Base-by-base conservation (phyloP, 2,797 vertebrate genomes). In the Etheostoma perlongum region DNA sequence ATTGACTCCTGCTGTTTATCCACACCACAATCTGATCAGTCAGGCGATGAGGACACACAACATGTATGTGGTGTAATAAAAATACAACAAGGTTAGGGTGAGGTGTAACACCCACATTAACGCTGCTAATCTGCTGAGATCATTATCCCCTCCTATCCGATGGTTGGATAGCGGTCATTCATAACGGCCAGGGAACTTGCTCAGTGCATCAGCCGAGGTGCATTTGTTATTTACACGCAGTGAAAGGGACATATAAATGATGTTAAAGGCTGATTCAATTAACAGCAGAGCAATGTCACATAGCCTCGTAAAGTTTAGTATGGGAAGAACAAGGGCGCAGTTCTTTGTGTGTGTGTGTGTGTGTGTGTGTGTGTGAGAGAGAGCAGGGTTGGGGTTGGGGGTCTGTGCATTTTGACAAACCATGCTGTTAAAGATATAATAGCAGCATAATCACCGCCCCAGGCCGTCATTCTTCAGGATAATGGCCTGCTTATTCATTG, bases 391-490 rank as follows among this genome's bases (percentile, higher is more conserved):
- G 72, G 59, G 70, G 79, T 69, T 71, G 74, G 82, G 85, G 81
- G 92, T 95, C 93, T 94, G 93, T 95, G 94, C 93, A 79, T 91
- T 96, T 96, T 97, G 96, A 96, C 96, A 97, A 97, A 96, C 95
- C 95, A 94, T 88, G 93, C 95, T 97, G 95, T 96, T 97, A 96
- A 96, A 95, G 95, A 96, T 96, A 97, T 96, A 97, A 97, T 96
- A 96, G 96, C 94, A 87, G 95, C 94, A 95, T 98, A 97, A 97
- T 96, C 96, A 96, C 91, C 71, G 96, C 97, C 96, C 57, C 90
- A 18, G 96, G 97, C 95, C 84, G 85, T 94, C 95, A 96, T 97
- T 96, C 96, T 96, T 96, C 96, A 96, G 94, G 93, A 96, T 97
- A 96, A 96, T 95, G 93, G 93, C 86, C 93, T 91, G 92, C 93